Conservation (phyloP, 2,797 vertebrate genomes). For the Trematomus bernacchii region DNA sequence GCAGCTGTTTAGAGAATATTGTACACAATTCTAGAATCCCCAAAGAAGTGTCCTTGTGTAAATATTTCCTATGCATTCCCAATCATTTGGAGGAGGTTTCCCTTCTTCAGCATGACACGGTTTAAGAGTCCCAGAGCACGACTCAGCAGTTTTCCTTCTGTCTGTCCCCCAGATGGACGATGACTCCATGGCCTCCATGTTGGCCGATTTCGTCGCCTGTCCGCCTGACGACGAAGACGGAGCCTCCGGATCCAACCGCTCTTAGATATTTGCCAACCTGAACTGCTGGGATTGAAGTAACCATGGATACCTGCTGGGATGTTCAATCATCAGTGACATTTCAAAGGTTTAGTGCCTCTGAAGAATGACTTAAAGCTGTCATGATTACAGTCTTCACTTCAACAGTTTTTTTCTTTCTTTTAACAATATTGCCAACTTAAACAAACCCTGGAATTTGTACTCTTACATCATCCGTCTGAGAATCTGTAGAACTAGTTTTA, state of each 20-base stretch:
- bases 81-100: not conserved
- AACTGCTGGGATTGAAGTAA: constrained; percentile 11
- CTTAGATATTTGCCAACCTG: constrained; percentile 21
- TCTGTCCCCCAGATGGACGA: constrained; percentile 79
- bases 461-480: not conserved
- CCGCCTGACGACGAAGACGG: constrained; percentile 91
- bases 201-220: constrained; percentile 93
- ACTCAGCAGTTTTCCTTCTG: not conserved
- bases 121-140: not conserved
- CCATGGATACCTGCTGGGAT: constrained; percentile 8
- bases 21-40: no score
- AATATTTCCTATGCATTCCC: not conserved
- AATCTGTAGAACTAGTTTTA: not conserved
- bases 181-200: constrained; percentile 90
- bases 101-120: not conserved
- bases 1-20: no score
- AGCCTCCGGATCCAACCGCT: constrained; percentile 55
- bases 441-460: not conserved
- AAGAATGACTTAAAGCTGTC: no score
- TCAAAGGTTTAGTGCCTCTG: not conserved
- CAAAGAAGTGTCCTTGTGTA: not conserved
- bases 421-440: not conserved
- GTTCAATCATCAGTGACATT: constrained; percentile 22
- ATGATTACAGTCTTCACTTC: no score
- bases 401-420: not conserved